Evolutionary conservation across 2,888 invertebrate species (phyloP), one percentile per base, ranked within the genome.

Genomic region (Hypolimnas misippus): DNA sequence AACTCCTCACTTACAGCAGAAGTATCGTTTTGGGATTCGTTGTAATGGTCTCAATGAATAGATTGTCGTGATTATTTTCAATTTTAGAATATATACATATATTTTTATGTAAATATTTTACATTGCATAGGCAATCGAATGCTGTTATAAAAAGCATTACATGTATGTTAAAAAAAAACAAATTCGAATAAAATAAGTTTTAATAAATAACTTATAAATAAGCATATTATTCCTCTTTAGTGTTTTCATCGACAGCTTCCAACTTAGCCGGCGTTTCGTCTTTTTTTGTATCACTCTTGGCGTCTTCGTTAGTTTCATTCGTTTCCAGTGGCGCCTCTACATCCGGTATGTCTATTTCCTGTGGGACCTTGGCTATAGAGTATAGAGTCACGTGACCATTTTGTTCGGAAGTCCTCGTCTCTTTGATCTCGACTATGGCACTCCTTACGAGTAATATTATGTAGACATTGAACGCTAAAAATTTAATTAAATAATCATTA

Each of bases 381-480:
- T 72, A 69, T 8, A 72, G 35, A 29, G 67, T 64, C 12, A 69
- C 63, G 38, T 71, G 63, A 1, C 67, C 68, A 8, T 70, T 70
- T 31, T 66, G 70, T 17, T 63, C 78, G 73, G 38, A 77, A 58
- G 29, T 73, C 66, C 3, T 69, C 49, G n/a, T 72, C 70, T 66
- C 78, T 69, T 77, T 81, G 3, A 87, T 74, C 65, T 85, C 80
- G 0, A 87, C 84, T 61, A 87, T 83, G 0, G 75, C 74, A 61
- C 87, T 87, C 65, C 87, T 72, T 0, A 86, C 80, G 33, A 88
- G 64, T 12, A 88, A 33, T 1, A 87, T 70, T 0, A 84, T 65
- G 75, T 86, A 88, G 59, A 77, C 40, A 72, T 87, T 84, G 67
- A 80, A 84, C 21, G 82, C 88, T 88, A 78, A 0, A 81, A 73